Evolutionary conservation across 1,140 invertebrate species (phyloP).

Genomic region (Tetramorium parvispinum): DNA sequence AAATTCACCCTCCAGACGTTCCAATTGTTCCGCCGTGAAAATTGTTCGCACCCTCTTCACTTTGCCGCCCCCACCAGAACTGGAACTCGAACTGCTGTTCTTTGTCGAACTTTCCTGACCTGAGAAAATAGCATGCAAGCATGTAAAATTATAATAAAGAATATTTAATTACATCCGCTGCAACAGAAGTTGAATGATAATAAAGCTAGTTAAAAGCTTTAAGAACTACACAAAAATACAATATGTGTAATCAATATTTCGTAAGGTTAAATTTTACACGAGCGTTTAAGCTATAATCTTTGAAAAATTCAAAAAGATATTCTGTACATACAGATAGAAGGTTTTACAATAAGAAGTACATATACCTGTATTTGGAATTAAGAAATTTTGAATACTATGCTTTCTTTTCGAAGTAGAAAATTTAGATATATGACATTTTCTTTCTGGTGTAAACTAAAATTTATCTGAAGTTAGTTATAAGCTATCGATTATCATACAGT

Average conservation of each 20-base stretch:
- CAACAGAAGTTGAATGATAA: not conserved
- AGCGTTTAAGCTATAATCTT: not conserved
- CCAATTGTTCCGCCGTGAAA: conserved; percentile 97
- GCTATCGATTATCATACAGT: not conserved
- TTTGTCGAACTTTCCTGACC: conserved; percentile 80
- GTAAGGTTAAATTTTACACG: conserved; percentile 4
- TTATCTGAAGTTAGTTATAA: conserved; percentile 41
- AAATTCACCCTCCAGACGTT: conserved; percentile 96
- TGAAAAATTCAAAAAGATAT: not conserved
- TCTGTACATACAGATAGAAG: too few species aligned
- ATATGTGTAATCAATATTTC: not conserved
- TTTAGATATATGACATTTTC: conserved; percentile 42
- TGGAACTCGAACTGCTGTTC: conserved; percentile 73
- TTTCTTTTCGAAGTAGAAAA: not conserved
- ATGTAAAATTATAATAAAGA: not conserved
- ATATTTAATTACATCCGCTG: not conserved
- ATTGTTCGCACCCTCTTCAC: conserved; percentile 96
- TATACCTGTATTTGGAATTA: not conserved
- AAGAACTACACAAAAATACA: not conserved
- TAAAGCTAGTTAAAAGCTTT: not conserved
- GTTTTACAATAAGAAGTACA: not conserved
- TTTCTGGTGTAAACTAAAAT: conserved; percentile 26
- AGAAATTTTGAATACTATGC: not conserved
- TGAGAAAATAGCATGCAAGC: conserved; percentile 42
- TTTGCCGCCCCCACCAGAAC: conserved; percentile 78